Percentiles rank a stretch among this genome's conserved stretches.
Evolutionary conservation across 2,797 vertebrate genomes (phyloP).

Genomic region (Chelidonichthys spinosus): DNA sequence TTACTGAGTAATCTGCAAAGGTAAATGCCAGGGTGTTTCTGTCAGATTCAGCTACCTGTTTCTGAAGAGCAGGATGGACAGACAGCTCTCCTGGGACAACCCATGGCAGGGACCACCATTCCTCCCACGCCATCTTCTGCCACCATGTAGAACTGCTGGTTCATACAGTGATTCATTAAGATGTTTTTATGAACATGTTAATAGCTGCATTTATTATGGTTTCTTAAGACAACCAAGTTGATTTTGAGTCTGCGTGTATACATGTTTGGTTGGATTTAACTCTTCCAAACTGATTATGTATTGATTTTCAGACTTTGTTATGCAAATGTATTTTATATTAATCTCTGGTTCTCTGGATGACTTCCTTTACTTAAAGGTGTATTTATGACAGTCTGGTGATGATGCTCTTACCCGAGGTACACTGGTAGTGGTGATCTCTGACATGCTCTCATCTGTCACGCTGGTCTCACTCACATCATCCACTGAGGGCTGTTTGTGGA

Average conservation of each 20-base stretch:
- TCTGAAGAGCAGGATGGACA: conserved; percentile 78
- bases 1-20: not conserved
- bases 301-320: not conserved
- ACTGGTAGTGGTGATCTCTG: conserved; percentile 67
- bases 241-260: not conserved
- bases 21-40: not conserved
- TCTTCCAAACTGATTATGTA: not conserved
- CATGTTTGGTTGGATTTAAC: not conserved
- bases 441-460: conserved; percentile 72
- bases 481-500: conserved; percentile 74
- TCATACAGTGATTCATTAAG: not conserved
- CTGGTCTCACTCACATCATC: conserved; percentile 82
- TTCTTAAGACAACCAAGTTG: not conserved
- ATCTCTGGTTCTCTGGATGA: not conserved
- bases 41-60: conserved; percentile 69
- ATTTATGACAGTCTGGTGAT: not conserved
- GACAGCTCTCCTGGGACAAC: conserved; percentile 70
- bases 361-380: not conserved
- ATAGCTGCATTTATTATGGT: not conserved
- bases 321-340: not conserved
- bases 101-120: conserved; percentile 49
- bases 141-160: conserved; percentile 83
- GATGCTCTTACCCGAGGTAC: conserved; percentile 68
- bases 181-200: rapidly evolving
- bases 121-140: conserved; percentile 72